Evolutionary conservation across 2,888 invertebrate genomes (phyloP).

Genomic region (Temnothorax ravouxi): DNA sequence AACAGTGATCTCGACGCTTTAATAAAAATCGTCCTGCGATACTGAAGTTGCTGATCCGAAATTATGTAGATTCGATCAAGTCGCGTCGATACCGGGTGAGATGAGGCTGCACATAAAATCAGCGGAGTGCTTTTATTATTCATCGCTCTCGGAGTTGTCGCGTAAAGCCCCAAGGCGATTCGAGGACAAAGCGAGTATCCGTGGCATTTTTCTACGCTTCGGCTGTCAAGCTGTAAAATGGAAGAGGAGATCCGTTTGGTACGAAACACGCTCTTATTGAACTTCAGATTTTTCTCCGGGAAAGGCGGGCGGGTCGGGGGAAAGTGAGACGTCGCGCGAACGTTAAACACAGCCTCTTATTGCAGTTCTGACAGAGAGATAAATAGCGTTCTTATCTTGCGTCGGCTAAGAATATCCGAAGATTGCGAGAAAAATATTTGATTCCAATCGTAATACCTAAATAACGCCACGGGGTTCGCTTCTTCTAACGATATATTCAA

Average conservation of each 20-base stretch:
- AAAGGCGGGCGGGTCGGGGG: background rate
- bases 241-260: slow-evolving; percentile 57
- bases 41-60: slow-evolving; percentile 70
- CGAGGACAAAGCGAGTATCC: slow-evolving; percentile 74
- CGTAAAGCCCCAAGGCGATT: slow-evolving; percentile 63
- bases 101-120: slow-evolving; percentile 67
- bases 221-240: slow-evolving; percentile 58
- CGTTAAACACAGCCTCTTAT: slow-evolving; percentile 37
- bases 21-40: slow-evolving; percentile 56
- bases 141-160: slow-evolving; percentile 68
- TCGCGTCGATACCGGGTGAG: slow-evolving; percentile 47
- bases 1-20: slow-evolving; percentile 36
- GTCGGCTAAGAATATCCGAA: background rate
- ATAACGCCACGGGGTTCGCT: background rate
- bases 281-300: slow-evolving; percentile 35
- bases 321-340: slow-evolving; percentile 15
- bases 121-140: slow-evolving; percentile 76
- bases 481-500: background rate
- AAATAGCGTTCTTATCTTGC: slow-evolving; percentile 8
- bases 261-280: slow-evolving; percentile 62
- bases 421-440: background rate
- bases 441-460: background rate
- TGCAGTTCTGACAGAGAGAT: slow-evolving; percentile 35
- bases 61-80: slow-evolving; percentile 75
- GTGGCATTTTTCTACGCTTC: slow-evolving; percentile 73